Conservation (phyloP, 2,797 vertebrate genomes). For the Rhinogobio ventralis region DNA sequence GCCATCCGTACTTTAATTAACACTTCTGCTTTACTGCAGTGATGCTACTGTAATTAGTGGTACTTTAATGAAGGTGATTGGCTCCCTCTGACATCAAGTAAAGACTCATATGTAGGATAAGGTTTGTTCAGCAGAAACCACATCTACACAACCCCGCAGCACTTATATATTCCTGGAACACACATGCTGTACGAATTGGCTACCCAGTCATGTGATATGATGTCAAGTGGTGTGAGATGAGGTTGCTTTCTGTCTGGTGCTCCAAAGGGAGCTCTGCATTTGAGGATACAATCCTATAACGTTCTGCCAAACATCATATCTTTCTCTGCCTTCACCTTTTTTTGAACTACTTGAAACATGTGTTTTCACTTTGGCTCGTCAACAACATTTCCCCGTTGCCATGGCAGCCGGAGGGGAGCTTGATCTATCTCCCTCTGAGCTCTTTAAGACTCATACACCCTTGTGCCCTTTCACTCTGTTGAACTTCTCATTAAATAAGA, state of each 20-base stretch:
- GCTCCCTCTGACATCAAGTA: neutral
- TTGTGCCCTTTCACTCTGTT: neutral
- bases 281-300: slow-evolving; percentile 6
- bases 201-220: slow-evolving; percentile 15
- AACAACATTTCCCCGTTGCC: slow-evolving; percentile 48
- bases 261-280: neutral
- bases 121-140: slow-evolving; percentile 1
- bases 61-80: neutral
- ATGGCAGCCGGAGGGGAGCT: slow-evolving; percentile 38
- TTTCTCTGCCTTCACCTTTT: slow-evolving; percentile 10
- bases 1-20: slow-evolving; percentile 31
- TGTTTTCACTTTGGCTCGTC: slow-evolving; percentile 55
- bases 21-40: slow-evolving; percentile 14
- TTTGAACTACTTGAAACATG: slow-evolving; percentile 7
- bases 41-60: slow-evolving; percentile 7
- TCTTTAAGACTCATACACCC: slow-evolving; percentile 8
- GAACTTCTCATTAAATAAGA: slow-evolving; percentile 2
- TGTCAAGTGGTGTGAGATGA: slow-evolving; percentile 16
- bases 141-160: neutral
- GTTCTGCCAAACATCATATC: slow-evolving; percentile 25
- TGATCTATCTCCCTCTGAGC: slow-evolving; percentile 35
- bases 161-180: slow-evolving; percentile 4
- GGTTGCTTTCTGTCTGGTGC: slow-evolving; percentile 14
- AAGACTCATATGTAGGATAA: slow-evolving; percentile 2
- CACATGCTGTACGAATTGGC: slow-evolving; percentile 12